Evolutionary conservation across 1,140 invertebrate species (phyloP), one percentile per base, ranked within the genome.

Genomic region (Drosophila pruinosa): DNA sequence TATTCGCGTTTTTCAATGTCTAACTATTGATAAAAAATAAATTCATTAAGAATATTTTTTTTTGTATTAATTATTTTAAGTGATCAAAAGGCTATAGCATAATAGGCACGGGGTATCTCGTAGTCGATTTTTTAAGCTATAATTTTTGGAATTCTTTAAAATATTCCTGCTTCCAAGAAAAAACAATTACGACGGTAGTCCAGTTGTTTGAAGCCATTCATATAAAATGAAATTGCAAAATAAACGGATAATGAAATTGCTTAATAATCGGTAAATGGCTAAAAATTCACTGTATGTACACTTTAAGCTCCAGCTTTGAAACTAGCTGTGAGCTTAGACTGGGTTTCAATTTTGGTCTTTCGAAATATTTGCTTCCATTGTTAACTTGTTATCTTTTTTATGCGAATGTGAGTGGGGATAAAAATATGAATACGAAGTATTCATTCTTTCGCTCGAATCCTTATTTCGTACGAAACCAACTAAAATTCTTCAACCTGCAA

Each of bases 171-270:
- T n/a, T n/a, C n/a, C n/a, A 31, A 12, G n/a, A 12, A 58, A 21
- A 50, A 28, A 12, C 19, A 12, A 69, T 45, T 36, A 38, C 34
- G 26, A 52, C 19, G 34, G n/a, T 6, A 17, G 36, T 62, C 53
- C 52, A 58, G 45, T 65, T 50, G 34, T 26, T 24, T 52, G 15
- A 7, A 41, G 43, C 17, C 48, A 47, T 54, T 53, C 47, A 74
- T 71, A 71, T 74, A 72, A 75, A 75, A 75, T 19, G 43, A 53
- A 74, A 73, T 21, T 48, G 57, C 34, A 19, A 70, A 56, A 56
- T 61, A 62, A 67, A 72, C 22, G 47, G 52, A 26, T 34, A 57
- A 67, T 50, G 31, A 62, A 69, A 69, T 43, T 45, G 47, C 57
- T 41, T 62, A 72, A 57, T 59, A 68, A 72, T 68, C 45, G 47